Evolutionary conservation across 2,888 invertebrate species (phyloP), one percentile per base, ranked within the genome.

Genomic region (Thecocarcelia acutangulata): DNA sequence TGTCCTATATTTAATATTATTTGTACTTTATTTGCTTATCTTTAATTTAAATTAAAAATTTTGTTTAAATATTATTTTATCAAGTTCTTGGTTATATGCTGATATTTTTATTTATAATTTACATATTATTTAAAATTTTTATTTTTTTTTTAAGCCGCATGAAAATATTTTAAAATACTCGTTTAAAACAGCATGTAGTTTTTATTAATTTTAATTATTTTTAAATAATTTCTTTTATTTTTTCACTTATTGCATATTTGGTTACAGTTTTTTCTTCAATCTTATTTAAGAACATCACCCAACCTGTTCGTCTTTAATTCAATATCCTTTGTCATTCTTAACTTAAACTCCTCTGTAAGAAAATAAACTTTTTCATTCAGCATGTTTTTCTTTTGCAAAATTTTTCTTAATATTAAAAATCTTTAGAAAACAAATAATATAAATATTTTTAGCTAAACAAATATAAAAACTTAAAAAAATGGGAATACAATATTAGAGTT

Each of bases 1-100:
- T 88, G 89, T 89, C 89, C 89, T 88, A 89, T 88, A 89, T 89
- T 89, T 89, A 88, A 84, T 17, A 6, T 11, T 3, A 21, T 21
- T 42, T 58, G 50, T 46, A 13, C 6, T 73, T 54, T 11, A 28
- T 24, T 58, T 37, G 33, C 9, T 44, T 42, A 52, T 42, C 19
- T 46, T 28, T 40, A 54, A 0, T 42, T 66, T 3, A 2, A 12
- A 44, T 12, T 72, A 42, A 9, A 24, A 37, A 42, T 40, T 37
- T 33, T 3, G 4, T 64, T 24, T 15, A 15, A 8, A 17, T 17
- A 21, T 50, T 9, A 21, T 13, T 64, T 48, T 2, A 8, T 24
- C 46, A 15, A 9, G 2, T n/a, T 17, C 24, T 24, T 24, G 24
- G 3, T 24, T 24, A 24, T 24, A 24, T n/a, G n/a, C n/a, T n/a